Evolutionary conservation across 2,797 vertebrate genomes (phyloP).

Genomic region (Bovichtus diacanthus): DNA sequence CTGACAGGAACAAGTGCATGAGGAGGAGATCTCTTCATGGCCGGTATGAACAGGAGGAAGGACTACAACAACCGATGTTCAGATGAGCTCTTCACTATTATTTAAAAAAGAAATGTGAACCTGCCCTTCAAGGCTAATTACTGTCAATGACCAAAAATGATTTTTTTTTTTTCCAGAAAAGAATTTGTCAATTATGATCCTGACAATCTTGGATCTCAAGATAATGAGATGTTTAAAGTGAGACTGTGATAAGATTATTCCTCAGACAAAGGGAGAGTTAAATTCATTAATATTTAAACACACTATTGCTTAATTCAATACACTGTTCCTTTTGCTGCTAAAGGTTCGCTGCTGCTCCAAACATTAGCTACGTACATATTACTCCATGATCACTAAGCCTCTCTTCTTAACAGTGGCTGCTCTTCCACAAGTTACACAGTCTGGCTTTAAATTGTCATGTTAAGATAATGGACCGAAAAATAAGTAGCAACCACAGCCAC

Average conservation of each 20-base stretch:
- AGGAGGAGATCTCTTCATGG: not conserved
- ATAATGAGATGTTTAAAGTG: not conserved
- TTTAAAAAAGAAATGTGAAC: not conserved
- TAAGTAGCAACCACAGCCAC: not conserved
- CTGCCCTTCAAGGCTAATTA: not conserved
- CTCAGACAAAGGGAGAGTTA: not conserved
- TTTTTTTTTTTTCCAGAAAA: not conserved
- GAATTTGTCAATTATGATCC: not conserved
- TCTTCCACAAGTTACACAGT: not conserved
- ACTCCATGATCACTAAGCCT: not conserved
- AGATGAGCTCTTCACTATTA: not conserved
- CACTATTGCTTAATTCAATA: not conserved
- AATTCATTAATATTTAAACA: not conserved
- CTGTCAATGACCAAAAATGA: not conserved
- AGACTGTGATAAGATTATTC: not conserved
- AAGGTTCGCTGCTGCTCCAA: not conserved
- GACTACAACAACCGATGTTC: not conserved
- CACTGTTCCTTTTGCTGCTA: not conserved
- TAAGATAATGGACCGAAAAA: not conserved
- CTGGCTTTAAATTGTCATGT: not conserved
- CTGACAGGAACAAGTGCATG: too few species aligned
- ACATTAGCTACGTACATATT: too few species aligned
- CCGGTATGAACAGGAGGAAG: not conserved
- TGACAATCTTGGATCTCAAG: not conserved
- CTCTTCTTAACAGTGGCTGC: not conserved